These are phyloP conservation scores for Epinotia ramella DNA, from an alignment of 2,888 invertebrate species.

Conservation along the genomic window DNA sequence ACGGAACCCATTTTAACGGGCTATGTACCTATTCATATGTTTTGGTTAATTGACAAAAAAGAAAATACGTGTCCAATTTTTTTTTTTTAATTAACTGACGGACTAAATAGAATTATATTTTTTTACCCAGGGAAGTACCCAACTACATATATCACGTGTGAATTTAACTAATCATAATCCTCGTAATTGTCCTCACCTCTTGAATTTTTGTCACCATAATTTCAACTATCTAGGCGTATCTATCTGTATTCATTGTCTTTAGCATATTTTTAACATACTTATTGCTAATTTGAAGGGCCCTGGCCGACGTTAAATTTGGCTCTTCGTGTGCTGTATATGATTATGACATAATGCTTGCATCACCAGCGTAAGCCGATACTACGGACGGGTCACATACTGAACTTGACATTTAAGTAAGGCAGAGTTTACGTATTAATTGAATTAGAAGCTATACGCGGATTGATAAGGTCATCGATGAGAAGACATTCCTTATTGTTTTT, in stretches of 20 bases:
- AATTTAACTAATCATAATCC: too few relatives aligned
- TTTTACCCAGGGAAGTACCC: too few relatives aligned
- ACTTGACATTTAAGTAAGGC: conserved; percentile 40
- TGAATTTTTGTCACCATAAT: background rate
- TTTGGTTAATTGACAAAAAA: too few relatives aligned
- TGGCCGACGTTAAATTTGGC: conserved; percentile 8
- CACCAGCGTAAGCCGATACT: conserved; percentile 20
- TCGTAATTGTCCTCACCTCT: too few relatives aligned
- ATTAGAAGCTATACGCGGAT: background rate
- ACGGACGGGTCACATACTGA: conserved; percentile 15
- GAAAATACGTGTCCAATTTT: too few relatives aligned
- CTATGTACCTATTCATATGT: too few relatives aligned
- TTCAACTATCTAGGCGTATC: background rate
- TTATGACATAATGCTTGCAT: conserved; percentile 33
- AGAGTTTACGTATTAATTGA: background rate
- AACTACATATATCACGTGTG: too few relatives aligned
- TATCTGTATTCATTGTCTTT: background rate
- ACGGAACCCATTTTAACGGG: too few relatives aligned
- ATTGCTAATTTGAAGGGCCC: conserved; percentile 32
- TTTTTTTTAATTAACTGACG: too few relatives aligned
- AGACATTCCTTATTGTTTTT: background rate
- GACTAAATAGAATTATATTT: too few relatives aligned
- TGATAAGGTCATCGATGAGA: background rate
- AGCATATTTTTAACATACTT: background rate
- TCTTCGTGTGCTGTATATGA: background rate